These are phyloP conservation scores for Oplegnathus fasciatus DNA, from an alignment of 2,113 vertebrate genomes.

Conservation along the genomic window DNA sequence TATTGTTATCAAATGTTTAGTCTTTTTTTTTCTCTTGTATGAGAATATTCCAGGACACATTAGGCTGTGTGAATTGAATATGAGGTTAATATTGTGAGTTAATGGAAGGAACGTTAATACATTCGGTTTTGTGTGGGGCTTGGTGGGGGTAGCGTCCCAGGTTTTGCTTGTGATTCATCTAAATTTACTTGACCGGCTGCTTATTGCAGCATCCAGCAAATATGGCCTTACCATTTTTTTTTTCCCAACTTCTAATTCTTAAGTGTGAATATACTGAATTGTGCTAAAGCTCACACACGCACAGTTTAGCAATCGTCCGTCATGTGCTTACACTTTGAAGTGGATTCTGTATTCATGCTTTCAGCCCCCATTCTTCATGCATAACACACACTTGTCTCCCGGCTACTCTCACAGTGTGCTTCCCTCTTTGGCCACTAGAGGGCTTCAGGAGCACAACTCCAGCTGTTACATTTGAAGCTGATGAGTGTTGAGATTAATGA, in stretches of 20 bases:
- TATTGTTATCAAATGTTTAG: conserved; percentile 66
- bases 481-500: conserved; percentile 26
- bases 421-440: conserved; percentile 51
- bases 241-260: conserved; percentile 16
- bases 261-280: conserved; percentile 37
- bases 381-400: not conserved
- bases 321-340: conserved; percentile 1
- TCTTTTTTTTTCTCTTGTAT: conserved; percentile 54
- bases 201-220: conserved; percentile 58
- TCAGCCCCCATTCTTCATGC: not conserved
- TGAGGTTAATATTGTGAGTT: conserved; percentile 40
- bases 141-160: conserved; percentile 11
- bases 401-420: not conserved
- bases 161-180: conserved; percentile 57
- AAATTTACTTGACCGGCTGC: conserved; percentile 73
- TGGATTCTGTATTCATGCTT: conserved; percentile 7
- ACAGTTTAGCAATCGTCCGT: conserved; percentile 8
- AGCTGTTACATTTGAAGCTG: conserved; percentile 44
- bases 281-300: conserved; percentile 12
- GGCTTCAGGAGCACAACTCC: conserved; percentile 35
- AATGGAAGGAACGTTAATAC: conserved; percentile 40
- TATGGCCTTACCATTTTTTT: conserved; percentile 70
- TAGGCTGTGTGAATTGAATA: conserved; percentile 41
- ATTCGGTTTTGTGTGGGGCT: conserved; percentile 33
- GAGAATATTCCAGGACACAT: conserved; percentile 72